phyloP scores from a whole-genome alignment of 2,113 vertebrate species.

The Pithys albifrons region DNA sequence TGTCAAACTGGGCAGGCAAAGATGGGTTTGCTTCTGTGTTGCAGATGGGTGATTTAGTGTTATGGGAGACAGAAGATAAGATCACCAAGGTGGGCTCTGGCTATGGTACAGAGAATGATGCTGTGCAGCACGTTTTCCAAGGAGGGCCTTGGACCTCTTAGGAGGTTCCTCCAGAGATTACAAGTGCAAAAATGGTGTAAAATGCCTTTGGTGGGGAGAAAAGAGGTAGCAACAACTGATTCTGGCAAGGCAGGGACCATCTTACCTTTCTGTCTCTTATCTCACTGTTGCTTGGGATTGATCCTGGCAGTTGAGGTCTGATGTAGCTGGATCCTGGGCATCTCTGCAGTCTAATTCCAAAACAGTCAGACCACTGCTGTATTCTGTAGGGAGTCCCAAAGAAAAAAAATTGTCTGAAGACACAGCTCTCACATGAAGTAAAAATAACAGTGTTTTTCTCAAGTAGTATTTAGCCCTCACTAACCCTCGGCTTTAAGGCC shows the following conservation, averaged over 20 bases:
- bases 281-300: background rate
- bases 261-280: background rate
- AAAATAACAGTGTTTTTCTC: background rate
- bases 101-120: fast-evolving
- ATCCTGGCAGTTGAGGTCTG: background rate
- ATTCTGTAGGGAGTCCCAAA: background rate
- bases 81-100: background rate
- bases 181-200: background rate
- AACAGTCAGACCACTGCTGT: background rate
- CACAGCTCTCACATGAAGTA: background rate
- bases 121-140: background rate
- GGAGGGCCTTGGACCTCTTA: background rate
- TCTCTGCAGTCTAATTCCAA: background rate
- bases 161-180: background rate
- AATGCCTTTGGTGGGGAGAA: background rate
- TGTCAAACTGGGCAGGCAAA: background rate
- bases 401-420: background rate
- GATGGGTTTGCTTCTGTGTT: background rate
- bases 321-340: background rate
- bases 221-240: background rate
- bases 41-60: background rate
- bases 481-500: background rate
- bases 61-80: background rate
- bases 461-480: background rate
- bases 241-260: background rate